Evolutionary conservation across 2,888 invertebrate species (phyloP).

Genomic region (Dromius quadrimaculatus): DNA sequence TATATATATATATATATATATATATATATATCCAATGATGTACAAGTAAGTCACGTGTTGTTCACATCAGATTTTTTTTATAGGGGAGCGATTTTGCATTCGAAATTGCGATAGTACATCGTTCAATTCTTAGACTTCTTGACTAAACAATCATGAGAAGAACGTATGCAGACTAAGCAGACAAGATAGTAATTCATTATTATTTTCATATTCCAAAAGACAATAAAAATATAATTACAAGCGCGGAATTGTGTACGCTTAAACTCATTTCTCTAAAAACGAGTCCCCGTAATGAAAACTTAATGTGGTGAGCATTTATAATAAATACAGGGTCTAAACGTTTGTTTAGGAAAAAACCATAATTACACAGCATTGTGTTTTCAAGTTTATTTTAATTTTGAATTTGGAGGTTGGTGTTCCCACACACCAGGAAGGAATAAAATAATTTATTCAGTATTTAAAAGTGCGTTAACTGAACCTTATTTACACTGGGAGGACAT

Average conservation of each 20-base stretch:
- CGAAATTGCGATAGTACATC: too few relatives aligned
- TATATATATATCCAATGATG: too few relatives aligned
- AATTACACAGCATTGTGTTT: slow-evolving; percentile 36
- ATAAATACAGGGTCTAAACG: slow-evolving; percentile 40
- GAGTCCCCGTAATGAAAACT: slow-evolving; percentile 41
- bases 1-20: too few relatives aligned
- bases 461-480: too few relatives aligned
- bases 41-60: too few relatives aligned
- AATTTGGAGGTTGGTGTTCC: slow-evolving; percentile 13
- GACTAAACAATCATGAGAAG: too few relatives aligned
- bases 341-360: slow-evolving; percentile 41
- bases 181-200: too few relatives aligned
- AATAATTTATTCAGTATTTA: slow-evolving; percentile 28
- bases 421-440: slow-evolving; percentile 35
- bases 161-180: too few relatives aligned
- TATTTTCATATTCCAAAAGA: too few relatives aligned
- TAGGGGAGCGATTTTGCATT: too few relatives aligned
- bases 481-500: slow-evolving; percentile 11
- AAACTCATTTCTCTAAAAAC: slow-evolving; percentile 29
- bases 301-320: slow-evolving; percentile 48
- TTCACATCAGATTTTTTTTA: too few relatives aligned
- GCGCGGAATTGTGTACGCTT: slow-evolving; percentile 21
- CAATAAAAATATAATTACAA: slow-evolving; percentile 28
- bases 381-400: slow-evolving; percentile 35
- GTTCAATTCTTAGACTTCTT: too few relatives aligned